phyloP scores from a whole-genome alignment of 2,797 vertebrate genomes.

The Aphelocoma californica region DNA sequence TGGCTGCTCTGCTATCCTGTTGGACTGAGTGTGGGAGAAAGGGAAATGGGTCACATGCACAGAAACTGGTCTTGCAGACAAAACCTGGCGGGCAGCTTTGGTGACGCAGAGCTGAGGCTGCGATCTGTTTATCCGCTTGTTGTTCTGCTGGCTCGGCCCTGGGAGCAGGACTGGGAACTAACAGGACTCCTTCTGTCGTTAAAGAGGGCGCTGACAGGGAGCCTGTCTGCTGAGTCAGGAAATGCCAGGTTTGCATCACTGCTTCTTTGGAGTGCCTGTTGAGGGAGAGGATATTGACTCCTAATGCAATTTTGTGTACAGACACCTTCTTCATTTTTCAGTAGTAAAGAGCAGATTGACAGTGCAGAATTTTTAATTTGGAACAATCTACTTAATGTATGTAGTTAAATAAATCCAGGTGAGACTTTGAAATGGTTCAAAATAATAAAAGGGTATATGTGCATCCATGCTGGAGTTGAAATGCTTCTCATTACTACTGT shows the following conservation, averaged over 20 bases:
- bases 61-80: neutral
- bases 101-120: constrained; percentile 1
- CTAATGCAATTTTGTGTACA: accelerated
- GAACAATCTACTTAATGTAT: neutral
- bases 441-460: neutral
- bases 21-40: neutral
- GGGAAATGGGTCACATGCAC: neutral
- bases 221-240: neutral
- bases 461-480: neutral
- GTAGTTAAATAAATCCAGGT: neutral
- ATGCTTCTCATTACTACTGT: neutral
- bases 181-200: neutral
- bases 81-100: neutral
- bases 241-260: neutral
- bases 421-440: neutral
- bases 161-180: neutral
- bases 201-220: neutral
- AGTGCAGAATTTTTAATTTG: neutral
- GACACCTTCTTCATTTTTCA: neutral
- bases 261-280: neutral
- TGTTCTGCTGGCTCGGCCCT: neutral
- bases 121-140: neutral
- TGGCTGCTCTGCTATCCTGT: neutral
- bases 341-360: neutral
- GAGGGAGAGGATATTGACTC: neutral